Conservation (phyloP, 2,797 vertebrate genomes). For the Ispidina picta region DNA sequence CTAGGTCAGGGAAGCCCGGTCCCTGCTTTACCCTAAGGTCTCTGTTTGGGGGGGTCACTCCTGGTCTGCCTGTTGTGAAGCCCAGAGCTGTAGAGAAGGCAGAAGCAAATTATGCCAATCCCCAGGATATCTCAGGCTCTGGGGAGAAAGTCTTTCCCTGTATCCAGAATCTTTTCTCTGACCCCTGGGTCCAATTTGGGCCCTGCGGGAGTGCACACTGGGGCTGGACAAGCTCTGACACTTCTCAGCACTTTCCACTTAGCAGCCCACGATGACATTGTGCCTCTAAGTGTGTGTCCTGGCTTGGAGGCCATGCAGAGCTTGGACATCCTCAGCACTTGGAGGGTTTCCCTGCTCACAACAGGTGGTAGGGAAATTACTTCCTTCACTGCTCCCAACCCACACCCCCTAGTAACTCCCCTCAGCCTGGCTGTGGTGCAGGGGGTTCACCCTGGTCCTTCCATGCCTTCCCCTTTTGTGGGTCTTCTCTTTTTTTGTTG, state of each 20-base stretch:
- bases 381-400: not conserved
- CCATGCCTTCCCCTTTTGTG: not conserved
- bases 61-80: not conserved
- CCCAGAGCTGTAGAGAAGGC: not conserved
- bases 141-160: not conserved
- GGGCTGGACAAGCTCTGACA: not conserved
- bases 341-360: not conserved
- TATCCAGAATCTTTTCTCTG: not conserved
- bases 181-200: not conserved
- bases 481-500: not conserved
- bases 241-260: not conserved
- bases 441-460: not conserved
- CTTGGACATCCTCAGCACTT: not conserved
- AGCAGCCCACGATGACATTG: not conserved
- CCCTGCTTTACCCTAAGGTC: not conserved
- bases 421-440: accelerated
- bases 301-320: not conserved
- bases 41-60: not conserved
- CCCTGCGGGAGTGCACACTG: accelerated
- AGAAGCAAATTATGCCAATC: not conserved
- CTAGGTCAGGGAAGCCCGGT: not conserved
- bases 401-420: not conserved
- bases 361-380: not conserved
- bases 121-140: not conserved
- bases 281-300: not conserved